phyloP scores from a whole-genome alignment of 2,797 vertebrate genomes.

The Xiphophorus birchmanni region DNA sequence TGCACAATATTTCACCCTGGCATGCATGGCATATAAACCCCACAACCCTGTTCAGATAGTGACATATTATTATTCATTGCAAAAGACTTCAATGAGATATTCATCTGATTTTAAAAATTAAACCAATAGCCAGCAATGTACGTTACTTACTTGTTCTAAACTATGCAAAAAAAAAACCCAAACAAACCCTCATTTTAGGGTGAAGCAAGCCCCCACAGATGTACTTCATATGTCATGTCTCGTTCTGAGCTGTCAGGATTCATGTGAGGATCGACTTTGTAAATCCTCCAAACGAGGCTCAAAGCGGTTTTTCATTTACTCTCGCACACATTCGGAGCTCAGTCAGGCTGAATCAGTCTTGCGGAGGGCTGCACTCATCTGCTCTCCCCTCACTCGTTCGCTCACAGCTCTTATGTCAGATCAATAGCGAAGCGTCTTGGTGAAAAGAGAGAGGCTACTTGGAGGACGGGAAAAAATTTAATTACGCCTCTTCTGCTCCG shows the following conservation, averaged over 20 bases:
- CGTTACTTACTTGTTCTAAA: background rate
- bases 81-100: background rate
- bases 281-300: slow-evolving; percentile 19
- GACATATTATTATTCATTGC: background rate
- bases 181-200: background rate
- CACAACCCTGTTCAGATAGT: background rate
- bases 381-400: slow-evolving; percentile 14
- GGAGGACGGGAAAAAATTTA: slow-evolving; percentile 51
- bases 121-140: background rate
- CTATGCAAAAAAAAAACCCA: background rate
- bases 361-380: slow-evolving; percentile 19
- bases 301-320: slow-evolving; percentile 21
- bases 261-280: slow-evolving; percentile 10
- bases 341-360: slow-evolving; percentile 34
- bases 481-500: slow-evolving; percentile 28
- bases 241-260: slow-evolving; percentile 7
- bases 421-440: slow-evolving; percentile 47
- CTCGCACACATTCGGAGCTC: background rate
- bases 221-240: slow-evolving; percentile 4
- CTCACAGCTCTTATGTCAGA: slow-evolving; percentile 22
- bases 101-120: background rate
- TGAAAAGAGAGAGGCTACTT: slow-evolving; percentile 41
- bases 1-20: slow-evolving; percentile 28
- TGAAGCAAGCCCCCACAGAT: background rate
- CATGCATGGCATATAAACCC: slow-evolving; percentile 18